Conservation (phyloP, 2,113 vertebrate genomes). For the Mustela nigripes region DNA sequence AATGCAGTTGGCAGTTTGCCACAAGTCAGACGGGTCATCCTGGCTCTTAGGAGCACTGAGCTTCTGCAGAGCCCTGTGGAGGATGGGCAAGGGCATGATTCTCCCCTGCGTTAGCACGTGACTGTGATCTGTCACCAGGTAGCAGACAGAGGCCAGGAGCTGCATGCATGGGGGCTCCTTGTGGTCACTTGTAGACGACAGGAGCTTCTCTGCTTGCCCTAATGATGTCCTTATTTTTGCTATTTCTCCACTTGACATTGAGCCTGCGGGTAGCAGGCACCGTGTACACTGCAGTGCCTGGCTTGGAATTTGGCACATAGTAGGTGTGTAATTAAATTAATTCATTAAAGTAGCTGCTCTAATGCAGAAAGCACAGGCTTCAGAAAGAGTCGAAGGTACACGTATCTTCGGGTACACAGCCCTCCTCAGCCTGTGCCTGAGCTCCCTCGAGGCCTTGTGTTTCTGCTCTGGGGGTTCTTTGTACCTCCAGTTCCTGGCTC, state of each 20-base stretch:
- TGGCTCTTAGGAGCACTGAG: conserved; percentile 13
- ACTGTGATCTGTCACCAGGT: conserved; percentile 1
- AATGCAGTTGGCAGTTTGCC: conserved; percentile 84
- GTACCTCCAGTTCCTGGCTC: accelerated
- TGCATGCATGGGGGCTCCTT: not conserved
- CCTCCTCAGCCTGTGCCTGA: not conserved
- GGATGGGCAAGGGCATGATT: not conserved
- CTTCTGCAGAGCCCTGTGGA: conserved; percentile 34
- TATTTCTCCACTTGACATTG: not conserved
- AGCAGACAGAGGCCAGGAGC: not conserved
- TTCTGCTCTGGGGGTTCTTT: not conserved
- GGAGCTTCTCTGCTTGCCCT: not conserved
- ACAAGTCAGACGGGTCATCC: conserved; percentile 77
- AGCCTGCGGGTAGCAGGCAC: not conserved
- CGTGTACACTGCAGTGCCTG: too few relatives aligned
- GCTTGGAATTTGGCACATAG: not conserved
- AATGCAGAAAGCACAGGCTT: not conserved
- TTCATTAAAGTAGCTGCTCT: not conserved
- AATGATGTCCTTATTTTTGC: not conserved
- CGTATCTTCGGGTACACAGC: not conserved
- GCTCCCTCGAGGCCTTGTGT: not conserved
- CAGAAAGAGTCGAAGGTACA: not conserved
- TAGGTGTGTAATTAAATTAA: not conserved
- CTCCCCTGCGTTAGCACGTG: not conserved
- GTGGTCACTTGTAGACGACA: accelerated